Percentiles rank a stretch among this genome's conserved stretches.
These are phyloP conservation scores for Sepioteuthis lessoniana DNA, from an alignment of 2,888 invertebrate genomes.

Conservation along the genomic window DNA sequence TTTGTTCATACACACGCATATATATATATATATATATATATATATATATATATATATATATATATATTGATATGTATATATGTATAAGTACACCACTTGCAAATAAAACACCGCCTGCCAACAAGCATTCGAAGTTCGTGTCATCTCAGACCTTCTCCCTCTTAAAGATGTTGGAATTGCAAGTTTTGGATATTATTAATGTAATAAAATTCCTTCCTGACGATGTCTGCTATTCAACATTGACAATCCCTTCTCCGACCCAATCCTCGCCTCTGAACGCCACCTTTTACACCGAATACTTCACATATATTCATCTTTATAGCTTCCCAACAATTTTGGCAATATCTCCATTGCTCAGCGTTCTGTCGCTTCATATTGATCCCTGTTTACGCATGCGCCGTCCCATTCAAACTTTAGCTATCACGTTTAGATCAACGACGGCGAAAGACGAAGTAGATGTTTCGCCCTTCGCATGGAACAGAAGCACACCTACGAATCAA, in stretches of 20 bases:
- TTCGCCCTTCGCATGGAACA: neutral
- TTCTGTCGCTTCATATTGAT: slow-evolving; percentile 24
- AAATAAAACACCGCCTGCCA: too few species aligned
- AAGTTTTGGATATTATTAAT: slow-evolving; percentile 12
- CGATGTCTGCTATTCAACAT: neutral
- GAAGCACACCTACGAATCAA: neutral
- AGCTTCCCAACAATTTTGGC: slow-evolving; percentile 14
- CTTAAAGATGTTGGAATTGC: slow-evolving; percentile 33
- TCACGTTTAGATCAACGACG: slow-evolving; percentile 33
- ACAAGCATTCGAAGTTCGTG: too few species aligned
- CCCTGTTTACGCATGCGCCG: neutral
- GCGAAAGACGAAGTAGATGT: neutral
- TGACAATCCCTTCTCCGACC: neutral
- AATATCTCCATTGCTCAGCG: neutral
- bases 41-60: too few species aligned
- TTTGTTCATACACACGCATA: too few species aligned
- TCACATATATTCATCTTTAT: neutral
- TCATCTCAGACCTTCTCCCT: neutral
- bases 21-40: too few species aligned
- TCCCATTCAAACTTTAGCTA: neutral
- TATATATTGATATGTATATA: too few species aligned
- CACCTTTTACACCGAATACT: neutral
- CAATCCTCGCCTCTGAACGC: neutral
- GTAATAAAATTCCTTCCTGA: slow-evolving; percentile 33
- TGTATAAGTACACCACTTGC: too few species aligned